Percentiles rank a stretch among this genome's conserved stretches.
phyloP scores from a whole-genome alignment of 1,140 invertebrate species.

The Hylaeus volcanicus region DNA sequence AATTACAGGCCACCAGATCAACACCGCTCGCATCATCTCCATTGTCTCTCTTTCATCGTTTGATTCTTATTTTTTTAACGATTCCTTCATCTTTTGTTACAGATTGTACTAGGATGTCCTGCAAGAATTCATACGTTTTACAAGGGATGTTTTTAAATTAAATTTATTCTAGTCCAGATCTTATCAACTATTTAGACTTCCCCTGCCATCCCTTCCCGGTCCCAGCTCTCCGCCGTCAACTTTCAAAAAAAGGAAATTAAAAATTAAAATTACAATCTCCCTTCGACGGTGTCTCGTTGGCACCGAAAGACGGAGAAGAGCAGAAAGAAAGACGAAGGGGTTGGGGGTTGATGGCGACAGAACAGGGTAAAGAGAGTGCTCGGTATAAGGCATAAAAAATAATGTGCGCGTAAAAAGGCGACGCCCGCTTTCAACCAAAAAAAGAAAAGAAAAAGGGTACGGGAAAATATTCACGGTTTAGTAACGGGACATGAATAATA shows the following conservation, averaged over 20 bases:
- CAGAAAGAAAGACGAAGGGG: not conserved
- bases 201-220: not conserved
- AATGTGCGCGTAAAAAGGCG: slow-evolving; percentile 61
- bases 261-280: slow-evolving; percentile 71
- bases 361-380: slow-evolving; percentile 58
- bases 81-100: too few species aligned
- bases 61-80: too few species aligned
- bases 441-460: slow-evolving; percentile 41
- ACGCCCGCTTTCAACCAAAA: slow-evolving; percentile 48
- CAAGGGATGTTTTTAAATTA: too few species aligned
- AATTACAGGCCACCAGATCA: slow-evolving; percentile 59
- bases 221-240: not conserved
- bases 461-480: slow-evolving; percentile 56
- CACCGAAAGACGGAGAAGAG: not conserved
- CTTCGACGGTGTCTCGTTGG: slow-evolving; percentile 41
- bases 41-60: not conserved
- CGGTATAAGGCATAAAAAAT: slow-evolving; percentile 61
- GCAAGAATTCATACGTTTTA: too few species aligned
- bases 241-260: slow-evolving; percentile 59
- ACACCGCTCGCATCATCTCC: not conserved
- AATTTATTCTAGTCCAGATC: not conserved
- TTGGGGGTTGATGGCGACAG: slow-evolving; percentile 33
- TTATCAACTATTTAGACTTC: slow-evolving; percentile 58
- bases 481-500: slow-evolving; percentile 62
- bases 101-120: too few species aligned